Conservation (phyloP, 2,888 invertebrate genomes). For the Nysson spinosus region DNA sequence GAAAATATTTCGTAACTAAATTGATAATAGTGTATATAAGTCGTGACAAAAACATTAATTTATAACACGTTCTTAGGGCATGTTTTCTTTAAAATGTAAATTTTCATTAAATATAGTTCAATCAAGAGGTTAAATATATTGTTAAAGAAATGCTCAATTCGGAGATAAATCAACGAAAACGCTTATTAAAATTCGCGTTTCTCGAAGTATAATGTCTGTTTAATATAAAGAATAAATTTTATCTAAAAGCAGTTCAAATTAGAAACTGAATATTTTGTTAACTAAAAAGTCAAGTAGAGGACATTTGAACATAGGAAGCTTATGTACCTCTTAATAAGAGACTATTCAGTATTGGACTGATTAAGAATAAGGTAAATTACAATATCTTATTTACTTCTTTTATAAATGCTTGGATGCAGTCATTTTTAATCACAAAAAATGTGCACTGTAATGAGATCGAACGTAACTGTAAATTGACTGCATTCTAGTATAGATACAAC, state of each 20-base stretch:
- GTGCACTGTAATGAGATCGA: too few species aligned
- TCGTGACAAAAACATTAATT: too few species aligned
- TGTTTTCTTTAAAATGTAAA: too few species aligned
- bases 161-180: too few species aligned
- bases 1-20: background rate
- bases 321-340: slow-evolving; percentile 47
- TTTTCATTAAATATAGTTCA: slow-evolving; percentile 10
- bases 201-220: slow-evolving; percentile 10
- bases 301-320: slow-evolving; percentile 28
- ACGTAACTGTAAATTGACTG: too few species aligned
- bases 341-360: slow-evolving; percentile 53
- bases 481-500: slow-evolving; percentile 55
- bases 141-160: background rate
- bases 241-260: slow-evolving; percentile 6
- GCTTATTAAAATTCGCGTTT: slow-evolving; percentile 13
- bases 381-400: slow-evolving; percentile 46
- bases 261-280: slow-evolving; percentile 39
- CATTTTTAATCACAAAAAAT: too few species aligned
- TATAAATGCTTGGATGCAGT: too few species aligned
- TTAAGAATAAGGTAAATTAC: slow-evolving; percentile 51
- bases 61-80: too few species aligned
- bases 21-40: too few species aligned
- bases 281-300: slow-evolving; percentile 29
- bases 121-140: slow-evolving; percentile 6
- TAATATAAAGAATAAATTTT: slow-evolving; percentile 8